Conservation (phyloP, 2,888 invertebrate genomes). For the Deroplatys truncata region DNA sequence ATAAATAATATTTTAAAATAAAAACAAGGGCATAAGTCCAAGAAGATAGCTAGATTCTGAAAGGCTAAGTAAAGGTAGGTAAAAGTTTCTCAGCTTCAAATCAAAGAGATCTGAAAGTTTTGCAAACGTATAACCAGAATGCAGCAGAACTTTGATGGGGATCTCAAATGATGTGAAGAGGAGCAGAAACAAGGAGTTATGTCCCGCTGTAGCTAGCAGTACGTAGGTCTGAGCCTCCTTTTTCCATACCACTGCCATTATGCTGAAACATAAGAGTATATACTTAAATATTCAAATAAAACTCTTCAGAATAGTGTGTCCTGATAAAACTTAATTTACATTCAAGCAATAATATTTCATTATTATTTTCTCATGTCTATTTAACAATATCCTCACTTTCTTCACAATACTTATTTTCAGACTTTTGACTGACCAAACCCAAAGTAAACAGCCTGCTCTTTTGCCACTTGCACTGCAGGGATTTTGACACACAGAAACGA, state of each 20-base stretch:
- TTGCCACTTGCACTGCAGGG: too few relatives aligned
- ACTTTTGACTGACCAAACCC: too few relatives aligned
- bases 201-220: constrained; percentile 73
- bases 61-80: constrained; percentile 55
- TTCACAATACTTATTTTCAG: too few relatives aligned
- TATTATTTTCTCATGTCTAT: too few relatives aligned
- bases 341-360: too few relatives aligned
- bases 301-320: too few relatives aligned
- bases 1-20: constrained; percentile 65
- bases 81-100: constrained; percentile 40
- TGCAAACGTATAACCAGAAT: constrained; percentile 57
- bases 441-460: too few relatives aligned
- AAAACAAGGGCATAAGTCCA: constrained; percentile 64
- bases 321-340: too few relatives aligned
- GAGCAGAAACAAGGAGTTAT: constrained; percentile 87
- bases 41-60: constrained; percentile 67
- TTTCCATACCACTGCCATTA: constrained; percentile 66
- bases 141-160: constrained; percentile 66
- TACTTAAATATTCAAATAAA: too few relatives aligned
- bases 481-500: too few relatives aligned
- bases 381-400: too few relatives aligned
- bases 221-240: constrained; percentile 72
- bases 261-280: constrained; percentile 57
- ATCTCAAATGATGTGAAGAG: constrained; percentile 71
- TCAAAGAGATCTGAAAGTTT: constrained; percentile 56